Evolutionary conservation across 2,113 vertebrate species (phyloP), one percentile per base, ranked within the genome.

Genomic region (Paradisaea rubra): DNA sequence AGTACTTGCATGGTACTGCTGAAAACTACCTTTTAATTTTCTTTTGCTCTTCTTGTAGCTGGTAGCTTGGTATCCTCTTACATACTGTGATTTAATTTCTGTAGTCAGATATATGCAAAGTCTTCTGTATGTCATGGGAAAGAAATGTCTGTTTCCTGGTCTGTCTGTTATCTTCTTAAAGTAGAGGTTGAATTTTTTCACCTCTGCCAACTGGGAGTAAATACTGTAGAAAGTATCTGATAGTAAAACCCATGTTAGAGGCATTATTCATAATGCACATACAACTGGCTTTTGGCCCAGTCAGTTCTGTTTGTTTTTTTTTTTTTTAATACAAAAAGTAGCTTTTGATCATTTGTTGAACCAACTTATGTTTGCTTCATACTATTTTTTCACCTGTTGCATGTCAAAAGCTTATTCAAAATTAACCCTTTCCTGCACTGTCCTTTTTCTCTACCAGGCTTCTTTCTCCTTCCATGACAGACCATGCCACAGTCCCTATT

Each of bases 21-120:
- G 50, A 64, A 81, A 92, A 73, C 27, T 64, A 31, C 49, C 33
- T 56, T 89, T 88, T n/a, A 59, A n/a, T 63, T 93, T 87, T 65
- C 15, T 82, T 76, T 79, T 71, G 11, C 28, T 65, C 30, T 81
- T 57, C 60, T 79, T 64, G 8, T 66, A 74, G 28, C 42, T 81
- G 47, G 13, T 70, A 65, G 68, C 33, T 50, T 52, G 37, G 23
- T 81, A 39, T 85, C 50, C 9, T 70, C 61, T 69, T 85, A 61
- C 23, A 23, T 52, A 53, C 39, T 79, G 28, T 59, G 81, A 30
- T 20, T 65, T 78, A 52, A 70, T 68, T 87, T 31, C 30, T 81
- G n/a, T 74, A 88, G 70, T 81, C 31, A 90, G 81, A 91, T 78
- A 57, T 22, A 85, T 79, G 70, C 65, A 61, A 77, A 87, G 17